phyloP scores from a whole-genome alignment of 1,140 invertebrate genomes.

The Wiebesia pumilae region DNA sequence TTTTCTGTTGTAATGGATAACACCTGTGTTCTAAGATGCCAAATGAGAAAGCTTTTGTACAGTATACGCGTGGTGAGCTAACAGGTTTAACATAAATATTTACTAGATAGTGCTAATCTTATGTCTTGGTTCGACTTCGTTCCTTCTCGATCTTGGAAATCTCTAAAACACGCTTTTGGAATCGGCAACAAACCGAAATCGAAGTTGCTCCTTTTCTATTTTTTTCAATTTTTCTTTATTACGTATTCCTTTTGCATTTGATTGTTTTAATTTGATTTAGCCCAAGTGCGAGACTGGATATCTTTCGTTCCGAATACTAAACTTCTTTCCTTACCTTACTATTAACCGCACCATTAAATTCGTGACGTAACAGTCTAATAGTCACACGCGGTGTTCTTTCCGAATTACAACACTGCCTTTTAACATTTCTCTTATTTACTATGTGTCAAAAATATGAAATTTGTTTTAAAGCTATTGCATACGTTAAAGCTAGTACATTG shows the following conservation, averaged over 20 bases:
- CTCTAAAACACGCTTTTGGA: too few relatives aligned
- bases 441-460: neutral
- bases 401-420: neutral
- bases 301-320: neutral
- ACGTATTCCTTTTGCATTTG: neutral
- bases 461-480: neutral
- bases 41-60: neutral
- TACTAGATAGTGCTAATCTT: neutral
- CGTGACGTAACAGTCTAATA: neutral
- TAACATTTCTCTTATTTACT: neutral
- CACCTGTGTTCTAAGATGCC: neutral
- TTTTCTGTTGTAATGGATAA: neutral
- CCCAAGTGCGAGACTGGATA: neutral
- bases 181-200: neutral
- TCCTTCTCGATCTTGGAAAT: neutral
- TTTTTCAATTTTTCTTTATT: neutral
- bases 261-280: neutral
- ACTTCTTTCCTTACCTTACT: neutral
- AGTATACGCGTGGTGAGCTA: neutral
- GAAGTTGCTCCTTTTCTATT: neutral
- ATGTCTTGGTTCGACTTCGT: neutral
- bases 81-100: neutral
- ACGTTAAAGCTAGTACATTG: too few relatives aligned
- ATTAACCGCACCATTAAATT: neutral
- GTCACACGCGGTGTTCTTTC: neutral